Evolutionary conservation across 2,113 vertebrate species (phyloP), one percentile per base, ranked within the genome.

Genomic region (Polyodon spathula): DNA sequence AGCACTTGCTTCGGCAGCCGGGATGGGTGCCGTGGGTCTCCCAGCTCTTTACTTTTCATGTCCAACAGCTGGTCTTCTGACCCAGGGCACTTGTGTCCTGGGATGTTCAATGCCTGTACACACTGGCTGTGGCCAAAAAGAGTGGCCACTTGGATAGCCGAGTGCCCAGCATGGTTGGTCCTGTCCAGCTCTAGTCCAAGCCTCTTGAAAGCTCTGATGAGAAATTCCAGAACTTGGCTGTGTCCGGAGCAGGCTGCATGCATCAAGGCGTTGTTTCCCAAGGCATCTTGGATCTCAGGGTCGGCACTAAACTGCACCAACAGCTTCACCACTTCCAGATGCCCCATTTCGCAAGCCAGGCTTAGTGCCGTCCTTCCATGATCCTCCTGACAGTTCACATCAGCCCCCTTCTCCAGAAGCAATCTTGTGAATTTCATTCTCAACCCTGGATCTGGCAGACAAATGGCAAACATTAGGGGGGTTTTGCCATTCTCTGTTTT

Each of bases 291-390:
- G 37, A 91, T 68, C 41, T 93, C 91, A 0, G 93, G 93, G 64
- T 94, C 89, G 0, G 89, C 92, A 41, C 84, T 93, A 78, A 84
- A 89, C 78, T 92, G 90, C 64, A 93, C 91, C 11, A 95, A 76
- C 57, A 93, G 85, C 81, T 93, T 90, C 60, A 91, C 85, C 2
- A 80, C 80, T 6, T 93, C 92, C 76, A 93, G 69, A 75, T 90
- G 72, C 40, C 93, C 93, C 9, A 86, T 70, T 73, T 94, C 89
- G 55, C 92, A 94, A n/a, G 88, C 86, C 58, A 88, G 71, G 72
- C 91, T 93, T 59, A 95, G 80, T 0, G 90, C 87, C 0, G 89
- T 93, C 70, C 91, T 88, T 0, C 90, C 87, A 1, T 88, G 76
- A 63, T 89, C 88, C 17, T 95, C 93, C 68, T 82, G 81, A 58